A percentile compares a stretch with the other conserved stretches of the same genome.
Conservation (phyloP, 2,797 vertebrate species). For the Pantherophis vulpinus region DNA sequence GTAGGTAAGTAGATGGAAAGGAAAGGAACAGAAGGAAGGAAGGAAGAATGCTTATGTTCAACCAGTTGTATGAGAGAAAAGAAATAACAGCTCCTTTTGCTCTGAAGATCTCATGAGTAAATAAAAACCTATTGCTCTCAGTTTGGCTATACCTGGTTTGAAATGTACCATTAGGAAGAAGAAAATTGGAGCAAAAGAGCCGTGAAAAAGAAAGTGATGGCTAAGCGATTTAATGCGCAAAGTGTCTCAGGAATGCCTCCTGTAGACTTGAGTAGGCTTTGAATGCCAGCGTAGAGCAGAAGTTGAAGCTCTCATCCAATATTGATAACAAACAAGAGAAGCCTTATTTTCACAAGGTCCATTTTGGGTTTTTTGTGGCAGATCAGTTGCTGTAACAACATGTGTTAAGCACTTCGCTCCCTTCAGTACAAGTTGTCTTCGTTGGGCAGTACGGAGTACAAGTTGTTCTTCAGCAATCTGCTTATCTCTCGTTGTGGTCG, state of each 20-base stretch:
- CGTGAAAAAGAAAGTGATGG: background rate
- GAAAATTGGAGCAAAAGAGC: background rate
- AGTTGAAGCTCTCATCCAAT: background rate
- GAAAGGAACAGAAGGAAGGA: background rate
- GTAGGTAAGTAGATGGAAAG: no score
- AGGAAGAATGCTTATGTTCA: background rate
- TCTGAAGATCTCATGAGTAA: background rate
- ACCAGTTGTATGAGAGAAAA: background rate
- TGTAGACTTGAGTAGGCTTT: background rate
- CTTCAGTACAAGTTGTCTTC: background rate
- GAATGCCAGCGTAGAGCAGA: background rate
- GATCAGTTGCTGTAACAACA: background rate
- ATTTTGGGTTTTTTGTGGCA: background rate
- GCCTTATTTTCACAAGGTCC: background rate
- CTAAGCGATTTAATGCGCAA: background rate
- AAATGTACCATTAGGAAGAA: background rate
- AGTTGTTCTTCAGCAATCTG: background rate
- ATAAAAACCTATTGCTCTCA: background rate
- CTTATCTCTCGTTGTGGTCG: background rate
- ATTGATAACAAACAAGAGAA: background rate
- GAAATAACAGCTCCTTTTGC: background rate
- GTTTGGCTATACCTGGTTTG: background rate
- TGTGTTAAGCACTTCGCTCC: background rate
- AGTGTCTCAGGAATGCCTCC: background rate
- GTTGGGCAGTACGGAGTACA: background rate